Percentiles rank a stretch among this genome's conserved stretches.
Conservation (phyloP, 1,140 invertebrate genomes). For the Dinoponera quadriceps region DNA sequence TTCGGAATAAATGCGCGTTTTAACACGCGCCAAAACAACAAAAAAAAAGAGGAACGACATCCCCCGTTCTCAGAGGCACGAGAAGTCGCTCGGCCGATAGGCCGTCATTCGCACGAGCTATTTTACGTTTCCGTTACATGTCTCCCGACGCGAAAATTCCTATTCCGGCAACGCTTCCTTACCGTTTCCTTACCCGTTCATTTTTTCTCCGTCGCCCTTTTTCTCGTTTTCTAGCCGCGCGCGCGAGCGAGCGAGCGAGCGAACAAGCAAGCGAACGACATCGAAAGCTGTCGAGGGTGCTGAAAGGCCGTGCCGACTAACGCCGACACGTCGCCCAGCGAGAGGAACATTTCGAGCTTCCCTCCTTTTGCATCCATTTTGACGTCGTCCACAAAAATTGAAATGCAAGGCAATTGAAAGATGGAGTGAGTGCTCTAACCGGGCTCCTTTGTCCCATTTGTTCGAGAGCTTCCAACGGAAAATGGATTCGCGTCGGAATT, state of each 20-base stretch:
- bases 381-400: conserved; percentile 74
- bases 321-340: background rate
- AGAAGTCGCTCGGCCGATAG: conserved; percentile 44
- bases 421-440: conserved; percentile 62
- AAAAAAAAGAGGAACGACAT: too few species aligned
- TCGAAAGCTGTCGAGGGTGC: conserved; percentile 66
- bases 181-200: conserved; percentile 25
- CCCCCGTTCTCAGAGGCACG: background rate
- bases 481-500: conserved; percentile 30
- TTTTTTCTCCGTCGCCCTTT: conserved; percentile 39
- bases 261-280: conserved; percentile 26
- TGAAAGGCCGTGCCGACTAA: conserved; percentile 32
- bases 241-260: too few species aligned
- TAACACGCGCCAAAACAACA: background rate
- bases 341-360: conserved; percentile 53
- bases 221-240: conserved; percentile 56
- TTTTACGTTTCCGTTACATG: conserved; percentile 59
- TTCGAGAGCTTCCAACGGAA: conserved; percentile 32
- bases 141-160: conserved; percentile 56
- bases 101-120: conserved; percentile 52
- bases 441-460: conserved; percentile 47
- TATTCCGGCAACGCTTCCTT: conserved; percentile 57
- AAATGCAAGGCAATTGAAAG: conserved; percentile 72
- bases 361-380: conserved; percentile 72
- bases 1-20: background rate